Percentiles rank a stretch among this genome's conserved stretches.
Evolutionary conservation across 2,888 invertebrate genomes (phyloP).

Genomic region (Gastrophysa polygoni): DNA sequence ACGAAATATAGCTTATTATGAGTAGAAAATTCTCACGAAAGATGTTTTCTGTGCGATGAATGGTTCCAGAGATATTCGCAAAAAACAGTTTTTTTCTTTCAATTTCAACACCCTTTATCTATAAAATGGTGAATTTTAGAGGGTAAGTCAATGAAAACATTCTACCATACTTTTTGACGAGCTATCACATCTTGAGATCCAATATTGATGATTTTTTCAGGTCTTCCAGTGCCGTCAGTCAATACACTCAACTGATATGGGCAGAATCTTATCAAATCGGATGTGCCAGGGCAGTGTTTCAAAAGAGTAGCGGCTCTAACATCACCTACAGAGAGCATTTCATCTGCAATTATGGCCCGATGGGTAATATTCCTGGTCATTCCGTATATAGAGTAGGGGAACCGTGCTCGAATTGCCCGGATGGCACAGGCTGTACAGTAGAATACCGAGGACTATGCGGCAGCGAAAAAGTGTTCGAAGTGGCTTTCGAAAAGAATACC

Average conservation of each 20-base stretch:
- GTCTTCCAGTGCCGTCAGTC: conserved; percentile 15
- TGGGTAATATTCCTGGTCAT: conserved; percentile 53
- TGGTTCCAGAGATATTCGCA: too few relatives aligned
- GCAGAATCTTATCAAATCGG: conserved; percentile 51
- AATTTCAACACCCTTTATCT: too few relatives aligned
- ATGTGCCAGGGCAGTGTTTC: conserved; percentile 52
- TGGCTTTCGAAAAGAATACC: conserved; percentile 6
- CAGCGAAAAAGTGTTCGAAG: conserved; percentile 31
- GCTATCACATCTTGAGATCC: too few relatives aligned
- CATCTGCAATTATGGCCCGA: conserved; percentile 56
- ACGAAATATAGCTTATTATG: too few relatives aligned
- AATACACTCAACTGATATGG: conserved; percentile 52
- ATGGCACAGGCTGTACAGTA: conserved; percentile 48
- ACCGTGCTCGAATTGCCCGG: conserved; percentile 49
- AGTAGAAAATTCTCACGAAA: too few relatives aligned
- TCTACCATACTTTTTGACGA: too few relatives aligned
- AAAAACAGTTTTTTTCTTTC: too few relatives aligned
- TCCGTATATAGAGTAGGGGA: conserved; percentile 48
- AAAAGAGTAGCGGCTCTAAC: conserved; percentile 35
- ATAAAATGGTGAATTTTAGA: too few relatives aligned
- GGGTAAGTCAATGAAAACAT: too few relatives aligned
- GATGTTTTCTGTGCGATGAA: too few relatives aligned
- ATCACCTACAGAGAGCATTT: conserved; percentile 50
- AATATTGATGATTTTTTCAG: conserved; percentile 19
- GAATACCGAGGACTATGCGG: conserved; percentile 50